These are phyloP conservation scores for Tholera decimalis DNA, from an alignment of 2,888 invertebrate species.

Conservation along the genomic window DNA sequence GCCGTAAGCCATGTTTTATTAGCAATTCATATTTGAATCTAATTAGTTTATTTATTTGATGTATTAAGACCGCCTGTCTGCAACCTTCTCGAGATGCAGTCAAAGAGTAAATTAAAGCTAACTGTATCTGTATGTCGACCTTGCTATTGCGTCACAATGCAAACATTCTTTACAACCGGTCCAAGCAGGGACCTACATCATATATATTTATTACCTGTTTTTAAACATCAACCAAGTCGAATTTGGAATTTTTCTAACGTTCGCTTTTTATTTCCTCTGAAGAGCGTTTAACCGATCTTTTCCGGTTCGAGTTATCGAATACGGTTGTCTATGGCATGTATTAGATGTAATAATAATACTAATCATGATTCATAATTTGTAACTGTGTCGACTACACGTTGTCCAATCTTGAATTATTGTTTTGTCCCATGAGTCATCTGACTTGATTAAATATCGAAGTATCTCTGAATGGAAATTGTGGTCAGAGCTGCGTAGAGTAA, in stretches of 20 bases:
- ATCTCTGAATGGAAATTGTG: neutral
- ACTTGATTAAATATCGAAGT: slow-evolving; percentile 12
- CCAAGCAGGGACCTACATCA: slow-evolving; percentile 32
- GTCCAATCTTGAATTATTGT: slow-evolving; percentile 16
- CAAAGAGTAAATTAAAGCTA: slow-evolving; percentile 43
- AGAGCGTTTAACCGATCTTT: slow-evolving; percentile 26
- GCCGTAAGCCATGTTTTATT: slow-evolving; percentile 17
- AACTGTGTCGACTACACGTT: slow-evolving; percentile 22
- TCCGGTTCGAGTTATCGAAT: slow-evolving; percentile 23
- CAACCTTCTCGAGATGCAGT: slow-evolving; percentile 39
- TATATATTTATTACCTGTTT: slow-evolving; percentile 54
- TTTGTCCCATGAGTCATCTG: slow-evolving; percentile 22
- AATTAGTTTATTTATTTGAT: neutral
- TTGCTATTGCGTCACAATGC: slow-evolving; percentile 51
- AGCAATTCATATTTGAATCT: neutral
- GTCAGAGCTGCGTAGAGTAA: too few species aligned
- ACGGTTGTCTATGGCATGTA: neutral
- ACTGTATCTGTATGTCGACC: slow-evolving; percentile 46
- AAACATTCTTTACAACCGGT: slow-evolving; percentile 53
- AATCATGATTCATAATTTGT: slow-evolving; percentile 30
- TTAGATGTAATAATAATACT: slow-evolving; percentile 13
- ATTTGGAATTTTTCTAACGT: slow-evolving; percentile 21
- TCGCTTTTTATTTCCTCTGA: slow-evolving; percentile 14
- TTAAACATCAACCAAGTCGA: slow-evolving; percentile 35
- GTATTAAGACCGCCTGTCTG: slow-evolving; percentile 7